Evolutionary conservation across 2,888 invertebrate species (phyloP), one percentile per base, ranked within the genome.

Genomic region (Rhagium mordax): DNA sequence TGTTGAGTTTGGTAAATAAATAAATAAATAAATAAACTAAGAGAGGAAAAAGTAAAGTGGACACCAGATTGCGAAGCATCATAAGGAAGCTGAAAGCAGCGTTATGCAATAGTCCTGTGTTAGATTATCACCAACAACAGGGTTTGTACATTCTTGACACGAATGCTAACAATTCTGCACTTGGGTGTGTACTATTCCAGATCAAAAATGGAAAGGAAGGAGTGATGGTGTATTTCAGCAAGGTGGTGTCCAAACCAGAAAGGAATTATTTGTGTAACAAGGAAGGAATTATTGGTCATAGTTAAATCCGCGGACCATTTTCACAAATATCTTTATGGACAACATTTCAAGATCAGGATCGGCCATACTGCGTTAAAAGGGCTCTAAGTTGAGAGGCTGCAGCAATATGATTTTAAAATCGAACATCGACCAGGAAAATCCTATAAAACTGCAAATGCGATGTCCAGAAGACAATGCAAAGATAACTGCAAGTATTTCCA

Each of bases 251-350:
- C 10, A 79, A 79, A 20, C 59, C 71, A 2, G 74, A 79, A 67
- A 68, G 74, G 47, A 82, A 82, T 61, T 80, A 82, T 24, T 48
- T 82, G 77, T 48, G 79, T 83, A 6, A 82, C 79, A 8, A 60
- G 74, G 48, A 71, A 70, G 16, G 77, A 74, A 51, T 53, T 70
- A 8, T 27, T 72, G 20, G 65, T 71, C 3, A 70, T 75, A 4
- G 24, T 77, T 15, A 76, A 71, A 21, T 33, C 81, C 0, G 70
- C 82, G 0, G 76, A 81, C 41, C 81, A 84, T 70, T 84, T 83
- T 60, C 79, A 81, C 51, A 80, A 81, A 29, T 85, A 82, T 71
- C 70, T 85, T 0, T 81, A 81, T 47, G 84, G 84, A 2, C 72
- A 78, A 24, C 71, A 74, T 47, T 85, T 85, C 20, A 49, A 49